Evolutionary conservation across 1,140 invertebrate genomes (phyloP), one percentile per base, ranked within the genome.

Genomic region (Latrodectus geometricus): DNA sequence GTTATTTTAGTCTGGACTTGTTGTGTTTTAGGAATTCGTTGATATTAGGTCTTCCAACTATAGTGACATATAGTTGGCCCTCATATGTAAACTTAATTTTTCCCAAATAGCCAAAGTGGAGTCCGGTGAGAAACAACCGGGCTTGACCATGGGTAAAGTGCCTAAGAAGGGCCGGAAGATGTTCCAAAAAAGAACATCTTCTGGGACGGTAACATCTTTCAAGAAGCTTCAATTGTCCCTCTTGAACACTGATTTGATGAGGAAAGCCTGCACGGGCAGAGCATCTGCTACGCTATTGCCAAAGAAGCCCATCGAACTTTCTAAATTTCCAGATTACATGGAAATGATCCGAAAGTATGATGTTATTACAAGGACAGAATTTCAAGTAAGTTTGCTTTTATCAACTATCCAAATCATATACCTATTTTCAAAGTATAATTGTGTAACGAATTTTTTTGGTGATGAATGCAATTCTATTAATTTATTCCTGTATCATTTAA

Each of bases 161-260:
- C 76, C 85, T 35, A 87, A 87, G 35, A 87, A 87, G 85, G 52
- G 54, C 52, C 68, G 65, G 56, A 86, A 86, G 75, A 77, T 86
- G 74, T 79, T 79, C 35, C 69, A 73, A 52, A 80, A 79, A 23
- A 17, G 85, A 15, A 80, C 70, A 12, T 87, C 84, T 65, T 87
- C 88, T 7, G 88, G 88, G 4, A 81, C 82, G 23, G 80, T 88
- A n/a, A 88, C 88, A 50, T 81, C 86, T 23, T 74, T 89, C 49
- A 89, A 88, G 52, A 89, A 89, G 65, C 54, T 89, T 20, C 89
- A 89, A 75, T 73, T 89, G 61, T 88, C 87, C 11, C 75, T 89
- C 7, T 69, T 89, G 20, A 89, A 89, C 72, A 88, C 65, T 50
- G 89, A 88, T 12, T 75, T 88, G 0, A 20, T 89, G 23, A 11